Evolutionary conservation across 2,113 vertebrate genomes (phyloP).

Genomic region (Leptocoma aspasia): DNA sequence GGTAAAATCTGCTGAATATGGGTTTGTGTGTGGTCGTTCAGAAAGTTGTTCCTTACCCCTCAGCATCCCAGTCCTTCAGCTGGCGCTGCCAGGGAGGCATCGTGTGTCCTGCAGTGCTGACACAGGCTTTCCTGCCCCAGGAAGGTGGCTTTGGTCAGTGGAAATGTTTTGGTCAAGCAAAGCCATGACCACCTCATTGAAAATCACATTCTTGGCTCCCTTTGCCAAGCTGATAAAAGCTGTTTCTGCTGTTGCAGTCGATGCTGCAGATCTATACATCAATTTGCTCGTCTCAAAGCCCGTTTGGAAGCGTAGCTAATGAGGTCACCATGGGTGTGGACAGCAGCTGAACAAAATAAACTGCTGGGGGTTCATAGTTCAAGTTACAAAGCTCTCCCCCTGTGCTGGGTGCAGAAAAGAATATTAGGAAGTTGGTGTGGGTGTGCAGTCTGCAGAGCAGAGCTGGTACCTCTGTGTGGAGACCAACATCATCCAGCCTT

Average conservation of each 20-base stretch:
- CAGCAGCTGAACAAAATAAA: background rate
- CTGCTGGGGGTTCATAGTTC: background rate
- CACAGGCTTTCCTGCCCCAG: background rate
- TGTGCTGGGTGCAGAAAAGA: fast-evolving
- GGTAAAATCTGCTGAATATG: background rate
- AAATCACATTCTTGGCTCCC: background rate
- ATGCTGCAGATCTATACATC: background rate
- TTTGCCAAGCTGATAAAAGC: background rate
- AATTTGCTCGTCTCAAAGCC: background rate
- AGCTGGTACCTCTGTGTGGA: background rate
- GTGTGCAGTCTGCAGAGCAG: background rate
- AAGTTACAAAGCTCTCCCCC: background rate
- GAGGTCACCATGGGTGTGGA: background rate
- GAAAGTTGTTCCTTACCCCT: background rate
- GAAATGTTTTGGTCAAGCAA: background rate
- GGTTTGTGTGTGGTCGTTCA: background rate
- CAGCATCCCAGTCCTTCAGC: background rate
- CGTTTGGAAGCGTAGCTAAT: background rate
- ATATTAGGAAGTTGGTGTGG: background rate
- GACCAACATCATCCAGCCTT: background rate
- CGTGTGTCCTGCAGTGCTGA: fast-evolving
- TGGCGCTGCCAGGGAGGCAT: background rate
- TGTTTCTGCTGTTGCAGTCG: background rate
- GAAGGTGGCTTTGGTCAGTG: background rate
- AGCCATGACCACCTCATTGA: fast-evolving